Evolutionary conservation across 2,113 vertebrate genomes (phyloP).

Genomic region (Myrmecophaga tridactyla): DNA sequence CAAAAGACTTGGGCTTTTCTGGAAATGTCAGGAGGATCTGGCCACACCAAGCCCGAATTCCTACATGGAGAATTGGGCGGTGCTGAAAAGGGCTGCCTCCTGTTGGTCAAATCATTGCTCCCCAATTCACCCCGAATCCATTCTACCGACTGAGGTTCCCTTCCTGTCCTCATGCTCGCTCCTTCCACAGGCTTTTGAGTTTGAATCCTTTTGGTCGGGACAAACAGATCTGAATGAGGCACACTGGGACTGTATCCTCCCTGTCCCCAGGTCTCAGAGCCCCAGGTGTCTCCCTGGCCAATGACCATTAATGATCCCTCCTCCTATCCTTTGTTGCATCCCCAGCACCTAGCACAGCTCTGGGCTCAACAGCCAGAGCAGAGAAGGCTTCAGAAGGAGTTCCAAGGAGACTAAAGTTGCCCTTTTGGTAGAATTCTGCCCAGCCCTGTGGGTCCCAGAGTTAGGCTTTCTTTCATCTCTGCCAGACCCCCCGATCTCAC

Average conservation of each 20-base stretch:
- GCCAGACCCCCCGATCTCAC: neutral
- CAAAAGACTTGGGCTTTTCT: neutral
- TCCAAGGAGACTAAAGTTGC: neutral
- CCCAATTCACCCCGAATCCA: fast-evolving
- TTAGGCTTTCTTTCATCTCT: neutral
- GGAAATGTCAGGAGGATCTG: neutral
- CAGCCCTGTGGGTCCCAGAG: neutral
- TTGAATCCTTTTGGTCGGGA: neutral
- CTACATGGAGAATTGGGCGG: fast-evolving
- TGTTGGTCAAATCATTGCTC: fast-evolving
- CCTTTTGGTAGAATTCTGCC: neutral
- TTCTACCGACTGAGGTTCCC: neutral
- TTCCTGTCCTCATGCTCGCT: neutral
- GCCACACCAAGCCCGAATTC: neutral
- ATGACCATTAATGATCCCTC: neutral
- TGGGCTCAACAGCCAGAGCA: neutral
- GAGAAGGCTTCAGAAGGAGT: too few species aligned
- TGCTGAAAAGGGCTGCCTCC: too few species aligned
- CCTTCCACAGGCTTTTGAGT: neutral
- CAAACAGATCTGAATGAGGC: neutral
- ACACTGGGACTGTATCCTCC: neutral
- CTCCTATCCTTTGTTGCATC: fast-evolving
- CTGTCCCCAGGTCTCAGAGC: neutral
- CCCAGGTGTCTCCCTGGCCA: neutral
- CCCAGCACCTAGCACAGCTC: neutral